These are phyloP conservation scores for Ips nitidus DNA, from an alignment of 1,140 invertebrate species.

Conservation along the genomic window DNA sequence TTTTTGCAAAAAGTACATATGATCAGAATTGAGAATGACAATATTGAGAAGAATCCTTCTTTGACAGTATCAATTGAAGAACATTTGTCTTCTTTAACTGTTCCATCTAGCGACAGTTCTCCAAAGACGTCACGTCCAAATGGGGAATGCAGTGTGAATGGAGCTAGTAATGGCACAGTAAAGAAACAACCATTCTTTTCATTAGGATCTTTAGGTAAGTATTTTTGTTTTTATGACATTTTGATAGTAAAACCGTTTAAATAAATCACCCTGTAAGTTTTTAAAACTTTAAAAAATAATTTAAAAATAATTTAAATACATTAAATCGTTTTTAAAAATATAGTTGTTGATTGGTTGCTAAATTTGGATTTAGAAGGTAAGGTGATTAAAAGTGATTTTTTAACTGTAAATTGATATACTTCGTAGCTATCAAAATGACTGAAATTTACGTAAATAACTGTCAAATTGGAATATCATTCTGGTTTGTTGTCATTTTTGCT, in stretches of 20 bases:
- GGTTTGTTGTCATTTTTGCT: too few relatives aligned
- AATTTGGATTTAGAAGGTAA: too few relatives aligned
- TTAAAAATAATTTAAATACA: too few relatives aligned
- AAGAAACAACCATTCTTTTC: conserved; percentile 30
- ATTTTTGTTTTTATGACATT: background rate
- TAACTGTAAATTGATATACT: too few relatives aligned
- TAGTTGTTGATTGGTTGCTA: too few relatives aligned
- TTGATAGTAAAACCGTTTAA: background rate
- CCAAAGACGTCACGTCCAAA: conserved; percentile 38
- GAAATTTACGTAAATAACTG: too few relatives aligned
- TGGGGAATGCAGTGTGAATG: conserved; percentile 20
- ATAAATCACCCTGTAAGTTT: too few relatives aligned
- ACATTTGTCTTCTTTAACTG: conserved; percentile 39
- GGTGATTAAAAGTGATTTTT: too few relatives aligned
- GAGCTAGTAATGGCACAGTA: background rate
- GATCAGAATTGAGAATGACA: conserved; percentile 37
- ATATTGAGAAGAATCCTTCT: conserved; percentile 35
- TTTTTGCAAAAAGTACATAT: conserved; percentile 55
- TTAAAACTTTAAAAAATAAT: too few relatives aligned
- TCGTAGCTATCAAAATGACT: too few relatives aligned
- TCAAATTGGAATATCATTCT: too few relatives aligned
- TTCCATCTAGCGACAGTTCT: conserved; percentile 41
- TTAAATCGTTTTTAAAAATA: too few relatives aligned
- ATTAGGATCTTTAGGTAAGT: conserved; percentile 35
- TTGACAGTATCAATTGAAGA: conserved; percentile 39